Evolutionary conservation across 2,888 invertebrate species (phyloP), one percentile per base, ranked within the genome.

Genomic region (Microctonus brassicae): DNA sequence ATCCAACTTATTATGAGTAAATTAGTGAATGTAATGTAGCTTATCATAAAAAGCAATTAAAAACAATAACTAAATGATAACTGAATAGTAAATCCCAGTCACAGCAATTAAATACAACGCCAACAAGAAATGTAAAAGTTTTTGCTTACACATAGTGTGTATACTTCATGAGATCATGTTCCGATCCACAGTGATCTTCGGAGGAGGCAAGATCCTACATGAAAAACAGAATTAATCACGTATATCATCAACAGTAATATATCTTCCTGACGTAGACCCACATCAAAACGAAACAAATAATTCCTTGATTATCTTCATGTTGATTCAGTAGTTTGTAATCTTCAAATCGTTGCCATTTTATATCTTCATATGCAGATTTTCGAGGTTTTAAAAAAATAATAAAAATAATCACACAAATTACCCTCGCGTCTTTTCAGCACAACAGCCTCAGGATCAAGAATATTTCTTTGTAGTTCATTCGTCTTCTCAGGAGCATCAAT

Each of bases 381-480:
- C 34, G 17, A 1, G 20, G 0, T 22, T 36, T 33, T 67, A 11
- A 39, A 52, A 47, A 11, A 39, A 36, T 60, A 67, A 63, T 72
- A 9, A 17, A 65, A 13, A 67, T 52, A 58, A 47, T 74, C 17
- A 47, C 5, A 47, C 24, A 79, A 62, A 60, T 83, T 83, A 83
- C 83, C 83, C 61, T 73, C 70, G 82, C 82, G 77, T 79, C 83
- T 80, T 68, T 74, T 76, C n/a, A 83, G 29, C 67, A 77, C 62
- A 29, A 83, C 72, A 65, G 82, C 83, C 75, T 83, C 82, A 13
- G 78, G 77, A 75, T 79, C 74, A 39, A 79, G 2, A 63, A 83
- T 82, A 61, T 78, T 77, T 20, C 83, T 70, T n/a, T 78, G 69
- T 29, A 83, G 69, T 63, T 81, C 76, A 20, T 13, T 26, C 11